Conservation (phyloP, 2,797 vertebrate genomes). For the Ispidina picta region DNA sequence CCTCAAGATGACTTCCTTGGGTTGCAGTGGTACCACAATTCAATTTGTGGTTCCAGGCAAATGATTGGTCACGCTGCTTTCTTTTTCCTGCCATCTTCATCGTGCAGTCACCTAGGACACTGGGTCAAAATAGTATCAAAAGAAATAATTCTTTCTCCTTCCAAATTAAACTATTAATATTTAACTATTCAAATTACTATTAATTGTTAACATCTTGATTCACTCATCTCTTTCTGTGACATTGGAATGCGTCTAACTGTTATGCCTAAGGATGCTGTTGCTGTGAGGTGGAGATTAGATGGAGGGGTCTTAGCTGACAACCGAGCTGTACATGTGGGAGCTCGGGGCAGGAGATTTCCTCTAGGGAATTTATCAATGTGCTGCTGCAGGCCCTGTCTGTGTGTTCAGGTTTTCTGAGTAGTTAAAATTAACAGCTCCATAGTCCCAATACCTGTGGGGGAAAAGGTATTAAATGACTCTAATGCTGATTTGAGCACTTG, state of each 20-base stretch:
- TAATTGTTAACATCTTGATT: neutral
- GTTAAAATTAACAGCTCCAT: neutral
- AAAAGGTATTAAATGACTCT: neutral
- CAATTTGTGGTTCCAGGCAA: neutral
- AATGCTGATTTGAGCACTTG: neutral
- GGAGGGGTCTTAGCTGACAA: neutral
- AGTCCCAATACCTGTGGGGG: neutral
- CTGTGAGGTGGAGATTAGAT: neutral
- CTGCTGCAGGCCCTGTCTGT: neutral
- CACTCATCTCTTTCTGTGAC: neutral
- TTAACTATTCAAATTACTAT: neutral
- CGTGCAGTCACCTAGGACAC: neutral
- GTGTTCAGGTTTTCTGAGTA: neutral
- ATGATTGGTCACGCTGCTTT: neutral
- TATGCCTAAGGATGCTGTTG: neutral
- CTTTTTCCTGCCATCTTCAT: neutral
- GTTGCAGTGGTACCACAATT: neutral
- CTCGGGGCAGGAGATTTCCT: neutral
- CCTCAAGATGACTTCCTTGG: neutral
- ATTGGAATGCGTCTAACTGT: neutral
- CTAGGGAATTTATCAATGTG: neutral
- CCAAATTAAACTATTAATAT: neutral
- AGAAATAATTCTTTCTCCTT: neutral
- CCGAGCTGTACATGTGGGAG: neutral
- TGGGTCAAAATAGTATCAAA: neutral